Evolutionary conservation across 2,888 invertebrate genomes (phyloP).

Genomic region (Philereme transversata): DNA sequence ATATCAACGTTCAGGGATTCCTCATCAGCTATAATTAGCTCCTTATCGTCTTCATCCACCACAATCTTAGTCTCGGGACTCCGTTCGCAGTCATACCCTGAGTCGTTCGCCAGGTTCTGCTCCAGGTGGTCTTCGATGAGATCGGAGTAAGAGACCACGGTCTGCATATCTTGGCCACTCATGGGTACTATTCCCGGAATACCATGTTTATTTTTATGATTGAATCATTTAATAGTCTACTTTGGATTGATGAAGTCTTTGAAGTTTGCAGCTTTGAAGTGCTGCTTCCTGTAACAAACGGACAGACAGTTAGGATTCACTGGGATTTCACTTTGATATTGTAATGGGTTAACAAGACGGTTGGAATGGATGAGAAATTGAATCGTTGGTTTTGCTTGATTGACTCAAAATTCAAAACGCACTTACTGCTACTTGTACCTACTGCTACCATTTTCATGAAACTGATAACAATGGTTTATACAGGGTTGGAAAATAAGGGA

Average conservation of each 20-base stretch:
- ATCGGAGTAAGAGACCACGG: constrained; percentile 66
- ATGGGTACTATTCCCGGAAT: constrained; percentile 72
- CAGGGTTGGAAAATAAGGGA: too few relatives aligned
- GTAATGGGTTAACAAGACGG: constrained; percentile 13
- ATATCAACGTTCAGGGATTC: constrained; percentile 44
- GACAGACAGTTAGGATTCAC: constrained; percentile 35
- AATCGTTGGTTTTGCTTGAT: constrained; percentile 12
- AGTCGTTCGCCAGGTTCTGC: constrained; percentile 49
- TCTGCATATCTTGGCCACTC: constrained; percentile 75
- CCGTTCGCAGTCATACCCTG: constrained; percentile 54
- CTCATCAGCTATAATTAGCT: constrained; percentile 55
- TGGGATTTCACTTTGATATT: constrained; percentile 29
- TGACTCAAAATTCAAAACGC: constrained; percentile 1
- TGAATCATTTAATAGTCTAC: constrained; percentile 71
- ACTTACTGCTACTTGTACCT: too few relatives aligned
- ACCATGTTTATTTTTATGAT: constrained; percentile 81
- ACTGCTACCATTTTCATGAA: too few relatives aligned
- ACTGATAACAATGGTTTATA: too few relatives aligned
- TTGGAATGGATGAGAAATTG: constrained; percentile 21
- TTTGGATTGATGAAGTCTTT: constrained; percentile 35
- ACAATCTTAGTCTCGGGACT: constrained; percentile 65
- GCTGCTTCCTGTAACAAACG: constrained; percentile 44
- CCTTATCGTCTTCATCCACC: constrained; percentile 64
- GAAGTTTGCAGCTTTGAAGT: constrained; percentile 39
- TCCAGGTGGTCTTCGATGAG: constrained; percentile 55